Percentiles rank a stretch among this genome's conserved stretches.
phyloP scores from a whole-genome alignment of 2,113 vertebrate genomes.

The Hippocampus zosterae region DNA sequence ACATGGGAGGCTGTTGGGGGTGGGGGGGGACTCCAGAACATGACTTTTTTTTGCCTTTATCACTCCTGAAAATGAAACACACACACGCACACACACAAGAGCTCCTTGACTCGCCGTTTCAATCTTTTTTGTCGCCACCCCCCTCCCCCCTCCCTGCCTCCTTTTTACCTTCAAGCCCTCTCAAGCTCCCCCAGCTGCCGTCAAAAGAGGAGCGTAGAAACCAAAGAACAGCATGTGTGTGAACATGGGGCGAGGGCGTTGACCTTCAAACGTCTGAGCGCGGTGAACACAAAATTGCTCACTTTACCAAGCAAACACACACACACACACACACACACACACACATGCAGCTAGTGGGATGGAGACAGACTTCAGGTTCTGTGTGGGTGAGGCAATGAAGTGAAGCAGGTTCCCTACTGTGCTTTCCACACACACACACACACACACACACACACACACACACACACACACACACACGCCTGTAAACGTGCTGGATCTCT shows the following conservation, averaged over 20 bases:
- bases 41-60: too few relatives aligned
- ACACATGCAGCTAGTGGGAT: slow-evolving; percentile 3
- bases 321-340: slow-evolving; percentile 1
- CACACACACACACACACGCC: slow-evolving; percentile 7
- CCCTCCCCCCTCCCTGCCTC: slow-evolving; percentile 37
- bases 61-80: too few relatives aligned
- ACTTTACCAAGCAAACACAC: slow-evolving; percentile 37
- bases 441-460: slow-evolving; percentile 18
- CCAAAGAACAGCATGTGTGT: slow-evolving; percentile 16
- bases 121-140: slow-evolving; percentile 56
- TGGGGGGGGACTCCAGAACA: too few relatives aligned
- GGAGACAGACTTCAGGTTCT: slow-evolving; percentile 24
- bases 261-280: slow-evolving; percentile 68
- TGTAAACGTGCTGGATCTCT: slow-evolving; percentile 53
- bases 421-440: slow-evolving; percentile 26
- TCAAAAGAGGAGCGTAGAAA: slow-evolving; percentile 38
- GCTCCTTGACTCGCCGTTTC: slow-evolving; percentile 46
- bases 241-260: slow-evolving; percentile 44
- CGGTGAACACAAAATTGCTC: slow-evolving; percentile 65
- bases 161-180: slow-evolving; percentile 40
- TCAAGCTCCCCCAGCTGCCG: slow-evolving; percentile 58
- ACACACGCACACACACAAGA: neutral
- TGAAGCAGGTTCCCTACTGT: slow-evolving; percentile 40
- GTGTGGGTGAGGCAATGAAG: slow-evolving; percentile 38
- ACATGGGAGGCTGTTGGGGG: too few relatives aligned